Conservation (phyloP, 2,113 vertebrate species). For the Glaucidium brasilianum region DNA sequence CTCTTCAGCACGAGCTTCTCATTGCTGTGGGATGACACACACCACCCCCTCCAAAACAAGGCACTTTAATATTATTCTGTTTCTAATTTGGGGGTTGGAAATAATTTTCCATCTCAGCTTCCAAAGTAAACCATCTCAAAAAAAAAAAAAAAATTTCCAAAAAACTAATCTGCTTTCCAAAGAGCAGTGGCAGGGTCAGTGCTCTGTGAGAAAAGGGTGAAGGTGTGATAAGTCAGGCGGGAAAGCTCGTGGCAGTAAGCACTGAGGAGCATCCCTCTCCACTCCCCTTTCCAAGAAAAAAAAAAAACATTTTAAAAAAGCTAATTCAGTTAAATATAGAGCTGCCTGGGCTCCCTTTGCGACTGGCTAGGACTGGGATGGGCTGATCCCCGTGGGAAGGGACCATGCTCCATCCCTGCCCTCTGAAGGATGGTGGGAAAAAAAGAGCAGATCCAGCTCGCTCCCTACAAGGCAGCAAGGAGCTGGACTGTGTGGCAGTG, state of each 20-base stretch:
- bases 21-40: conserved; percentile 52
- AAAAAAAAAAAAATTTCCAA: no score
- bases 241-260: background rate
- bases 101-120: conserved; percentile 17
- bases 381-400: background rate
- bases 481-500: background rate
- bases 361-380: fast-evolving
- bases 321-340: background rate
- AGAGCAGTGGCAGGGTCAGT: background rate
- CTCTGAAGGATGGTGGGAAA: background rate
- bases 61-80: conserved; percentile 12
- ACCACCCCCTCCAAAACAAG: conserved; percentile 19
- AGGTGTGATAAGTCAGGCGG: background rate
- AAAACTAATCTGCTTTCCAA: background rate
- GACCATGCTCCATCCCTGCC: background rate
- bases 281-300: background rate
- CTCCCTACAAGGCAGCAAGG: background rate
- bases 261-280: background rate
- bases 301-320: background rate
- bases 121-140: conserved; percentile 4
- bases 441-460: background rate
- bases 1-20: conserved; percentile 16
- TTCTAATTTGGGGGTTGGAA: conserved; percentile 61
- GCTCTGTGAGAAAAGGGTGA: background rate
- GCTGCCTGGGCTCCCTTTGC: background rate